Evolutionary conservation across 2,797 vertebrate genomes (phyloP).

Genomic region (Monodelphis domestica): DNA sequence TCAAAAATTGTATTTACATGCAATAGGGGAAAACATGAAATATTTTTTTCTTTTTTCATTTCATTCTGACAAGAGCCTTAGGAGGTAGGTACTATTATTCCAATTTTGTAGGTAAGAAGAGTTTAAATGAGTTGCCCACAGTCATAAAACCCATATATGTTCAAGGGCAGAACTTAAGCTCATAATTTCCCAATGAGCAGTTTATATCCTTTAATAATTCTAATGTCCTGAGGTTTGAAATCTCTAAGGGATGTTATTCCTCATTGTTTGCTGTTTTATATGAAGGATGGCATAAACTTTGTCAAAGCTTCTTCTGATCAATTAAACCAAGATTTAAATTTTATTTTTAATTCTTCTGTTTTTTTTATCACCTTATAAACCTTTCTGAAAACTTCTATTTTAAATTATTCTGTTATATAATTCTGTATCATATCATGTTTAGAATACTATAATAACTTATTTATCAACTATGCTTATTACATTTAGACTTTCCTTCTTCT

Average conservation of each 20-base stretch:
- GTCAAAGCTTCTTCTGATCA: background rate
- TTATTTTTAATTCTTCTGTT: background rate
- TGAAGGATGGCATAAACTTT: no score
- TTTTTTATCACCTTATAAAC: background rate
- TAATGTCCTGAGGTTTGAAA: background rate
- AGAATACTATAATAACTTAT: background rate
- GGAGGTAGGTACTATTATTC: background rate
- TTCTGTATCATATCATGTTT: background rate
- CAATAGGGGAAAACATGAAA: no score
- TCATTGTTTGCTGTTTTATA: background rate
- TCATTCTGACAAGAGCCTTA: background rate
- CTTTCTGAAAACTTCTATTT: background rate
- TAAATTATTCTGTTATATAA: background rate
- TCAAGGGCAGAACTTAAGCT: background rate
- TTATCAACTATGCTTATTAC: background rate
- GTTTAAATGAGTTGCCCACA: background rate
- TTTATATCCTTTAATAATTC: background rate
- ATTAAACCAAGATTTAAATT: background rate
- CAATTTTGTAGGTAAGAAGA: background rate
- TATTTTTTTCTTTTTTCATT: no score
- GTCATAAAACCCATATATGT: background rate
- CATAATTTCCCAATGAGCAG: background rate
- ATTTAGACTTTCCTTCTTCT: background rate
- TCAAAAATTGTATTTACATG: no score
- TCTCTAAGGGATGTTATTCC: background rate